Evolutionary conservation across 1,140 invertebrate species (phyloP), one percentile per base, ranked within the genome.

Genomic region (Pogonomyrmex californicus): DNA sequence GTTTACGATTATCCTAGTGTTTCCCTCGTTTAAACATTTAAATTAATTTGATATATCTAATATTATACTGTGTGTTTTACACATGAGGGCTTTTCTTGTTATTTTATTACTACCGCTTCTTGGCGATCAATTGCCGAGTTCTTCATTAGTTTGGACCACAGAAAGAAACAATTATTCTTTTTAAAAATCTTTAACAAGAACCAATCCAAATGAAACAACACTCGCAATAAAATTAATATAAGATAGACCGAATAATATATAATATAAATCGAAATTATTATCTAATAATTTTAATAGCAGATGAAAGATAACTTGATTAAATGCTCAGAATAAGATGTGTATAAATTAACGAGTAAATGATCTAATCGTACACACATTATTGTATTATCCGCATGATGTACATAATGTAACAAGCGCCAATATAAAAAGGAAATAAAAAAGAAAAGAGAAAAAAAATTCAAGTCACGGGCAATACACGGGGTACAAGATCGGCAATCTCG

Each of bases 121-220:
- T 62, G 60, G 83, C 56, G 56, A 81, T 66, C 56, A 30, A 77
- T 87, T 90, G 90, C 91, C 62, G 91, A 91, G 90, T 91, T 91
- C 91, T 90, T 91, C 88, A 91, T 91, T 90, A 86, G 12, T 47
- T 17, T 12, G 47, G 36, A 76, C 58, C 10, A 23, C 12, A 33
- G 30, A 77, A 44, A 58, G 36, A 65, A 81, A 75, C 10, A 30
- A 58, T 71, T 30, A n/a, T 60, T 30, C 17, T 10, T 60, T 9
- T 88, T 7, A 73, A 77, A 83, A 71, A 81, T 76, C 17, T 77
- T 75, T 23, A 66, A 90, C 47, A 66, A 86, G 47, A 36, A 73
- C 2, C 9, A 58, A 51, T 75, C n/a, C 44, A 36, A 63, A 17
- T 81, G 36, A 88, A 63, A 17, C 75, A 70, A 82, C 33, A 70